Conservation (phyloP, 2,797 vertebrate genomes). For the Vultur gryphus region DNA sequence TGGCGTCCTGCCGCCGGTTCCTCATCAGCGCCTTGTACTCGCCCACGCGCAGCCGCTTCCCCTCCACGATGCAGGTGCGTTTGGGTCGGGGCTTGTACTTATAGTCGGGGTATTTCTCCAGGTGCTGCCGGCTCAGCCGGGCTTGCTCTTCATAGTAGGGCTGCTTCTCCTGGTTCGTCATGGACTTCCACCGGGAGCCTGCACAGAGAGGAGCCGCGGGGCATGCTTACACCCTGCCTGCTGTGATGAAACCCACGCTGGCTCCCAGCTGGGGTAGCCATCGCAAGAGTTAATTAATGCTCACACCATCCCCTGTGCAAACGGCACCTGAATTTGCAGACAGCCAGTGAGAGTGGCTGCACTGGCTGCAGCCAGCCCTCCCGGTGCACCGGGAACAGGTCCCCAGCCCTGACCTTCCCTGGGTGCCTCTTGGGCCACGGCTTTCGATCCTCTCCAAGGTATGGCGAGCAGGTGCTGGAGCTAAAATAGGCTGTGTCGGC, state of each 20-base stretch:
- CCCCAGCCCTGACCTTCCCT: neutral
- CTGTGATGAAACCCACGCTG: fast-evolving
- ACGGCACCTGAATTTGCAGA: neutral
- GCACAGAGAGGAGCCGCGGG: neutral
- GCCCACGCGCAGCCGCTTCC: conserved; percentile 89
- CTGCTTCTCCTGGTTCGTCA: conserved; percentile 98
- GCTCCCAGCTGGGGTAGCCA: fast-evolving
- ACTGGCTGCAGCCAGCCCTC: neutral
- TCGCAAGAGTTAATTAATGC: fast-evolving
- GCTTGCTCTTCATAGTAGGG: conserved; percentile 98
- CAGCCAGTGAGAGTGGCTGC: neutral
- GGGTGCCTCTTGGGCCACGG: neutral
- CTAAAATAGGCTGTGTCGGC: neutral
- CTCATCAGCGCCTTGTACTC: conserved; percentile 99
- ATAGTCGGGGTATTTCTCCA: conserved; percentile 97
- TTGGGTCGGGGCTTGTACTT: conserved; percentile 97
- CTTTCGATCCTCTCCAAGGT: neutral
- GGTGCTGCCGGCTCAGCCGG: conserved; percentile 91
- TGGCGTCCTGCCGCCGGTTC: conserved; percentile 90
- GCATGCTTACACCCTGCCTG: fast-evolving
- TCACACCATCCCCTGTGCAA: fast-evolving
- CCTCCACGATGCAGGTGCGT: conserved; percentile 97
- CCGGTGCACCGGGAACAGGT: fast-evolving
- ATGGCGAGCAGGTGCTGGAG: neutral
- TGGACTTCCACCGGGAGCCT: conserved; percentile 96